A percentile compares a stretch with the other conserved stretches of the same genome.
Conservation (phyloP, 1,140 invertebrate species). For the Brachionus rubens region DNA sequence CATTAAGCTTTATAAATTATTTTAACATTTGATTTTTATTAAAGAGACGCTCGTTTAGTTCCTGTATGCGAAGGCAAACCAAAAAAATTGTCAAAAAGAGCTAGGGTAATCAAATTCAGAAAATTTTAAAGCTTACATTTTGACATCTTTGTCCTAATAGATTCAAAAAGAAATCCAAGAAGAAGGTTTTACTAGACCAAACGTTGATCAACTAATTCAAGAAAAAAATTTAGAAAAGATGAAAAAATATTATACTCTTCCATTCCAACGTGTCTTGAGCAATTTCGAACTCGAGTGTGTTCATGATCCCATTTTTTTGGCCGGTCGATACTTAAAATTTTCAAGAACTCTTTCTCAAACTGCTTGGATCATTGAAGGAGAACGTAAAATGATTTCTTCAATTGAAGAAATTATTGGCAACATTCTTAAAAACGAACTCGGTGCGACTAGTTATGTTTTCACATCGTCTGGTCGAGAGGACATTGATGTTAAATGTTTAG, state of each 20-base stretch:
- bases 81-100: constrained; percentile 35
- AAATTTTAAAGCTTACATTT: background rate
- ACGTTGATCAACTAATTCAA: constrained; percentile 20
- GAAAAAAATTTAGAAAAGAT: constrained; percentile 35
- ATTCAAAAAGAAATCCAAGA: constrained; percentile 46
- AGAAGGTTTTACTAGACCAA: constrained; percentile 15
- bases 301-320: constrained; percentile 43
- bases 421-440: constrained; percentile 62
- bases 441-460: constrained; percentile 65
- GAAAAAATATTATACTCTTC: constrained; percentile 8
- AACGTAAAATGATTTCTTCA: constrained; percentile 74
- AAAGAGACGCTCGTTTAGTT: background rate
- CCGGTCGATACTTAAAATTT: constrained; percentile 76
- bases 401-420: constrained; percentile 83
- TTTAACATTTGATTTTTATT: background rate
- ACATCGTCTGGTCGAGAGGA: constrained; percentile 89
- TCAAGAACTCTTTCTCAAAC: constrained; percentile 83
- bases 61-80: background rate
- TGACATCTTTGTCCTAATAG: background rate
- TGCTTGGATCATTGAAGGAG: constrained; percentile 83
- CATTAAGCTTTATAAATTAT: too few relatives aligned
- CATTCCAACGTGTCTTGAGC: background rate
- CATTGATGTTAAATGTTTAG: constrained; percentile 78
- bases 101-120: background rate
- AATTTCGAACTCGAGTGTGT: constrained; percentile 20